These are phyloP conservation scores for Hirundichthys speculiger DNA, from an alignment of 2,113 vertebrate genomes.

Conservation along the genomic window DNA sequence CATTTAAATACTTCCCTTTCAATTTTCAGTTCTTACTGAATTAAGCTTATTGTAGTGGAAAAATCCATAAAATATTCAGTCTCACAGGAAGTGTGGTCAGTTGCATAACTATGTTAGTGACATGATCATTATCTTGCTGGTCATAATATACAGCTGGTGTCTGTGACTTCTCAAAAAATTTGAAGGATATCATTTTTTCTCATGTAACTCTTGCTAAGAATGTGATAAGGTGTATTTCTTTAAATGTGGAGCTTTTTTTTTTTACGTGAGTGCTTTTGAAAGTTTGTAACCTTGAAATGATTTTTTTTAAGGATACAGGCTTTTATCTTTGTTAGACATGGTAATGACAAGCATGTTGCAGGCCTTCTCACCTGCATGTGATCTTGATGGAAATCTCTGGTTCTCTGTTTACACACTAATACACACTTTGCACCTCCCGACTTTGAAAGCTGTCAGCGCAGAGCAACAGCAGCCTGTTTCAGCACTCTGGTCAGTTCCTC, in stretches of 20 bases:
- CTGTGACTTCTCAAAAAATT: too few species aligned
- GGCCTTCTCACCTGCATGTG: slow-evolving; percentile 45
- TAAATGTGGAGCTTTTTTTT: background rate
- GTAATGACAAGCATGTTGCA: slow-evolving; percentile 58
- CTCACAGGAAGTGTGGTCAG: too few species aligned
- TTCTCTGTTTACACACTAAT: slow-evolving; percentile 58
- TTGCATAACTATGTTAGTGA: too few species aligned
- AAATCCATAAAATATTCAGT: too few species aligned
- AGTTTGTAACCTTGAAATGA: slow-evolving; percentile 42
- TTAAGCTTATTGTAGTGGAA: too few species aligned
- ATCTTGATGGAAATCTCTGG: slow-evolving; percentile 70
- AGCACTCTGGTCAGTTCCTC: slow-evolving; percentile 73
- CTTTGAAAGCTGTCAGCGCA: slow-evolving; percentile 64
- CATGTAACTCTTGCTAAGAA: too few species aligned
- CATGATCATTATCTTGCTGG: too few species aligned
- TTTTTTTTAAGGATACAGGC: background rate
- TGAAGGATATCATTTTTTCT: too few species aligned
- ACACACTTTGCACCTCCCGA: slow-evolving; percentile 65
- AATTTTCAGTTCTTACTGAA: too few species aligned
- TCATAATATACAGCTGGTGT: too few species aligned
- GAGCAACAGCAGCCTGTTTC: slow-evolving; percentile 51
- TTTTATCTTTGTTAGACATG: slow-evolving; percentile 39
- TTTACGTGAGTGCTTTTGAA: background rate
- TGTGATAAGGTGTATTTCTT: too few species aligned
- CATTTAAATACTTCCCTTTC: too few species aligned